phyloP scores from a whole-genome alignment of 2,888 invertebrate genomes.

The Digitonthophagus gazella region DNA sequence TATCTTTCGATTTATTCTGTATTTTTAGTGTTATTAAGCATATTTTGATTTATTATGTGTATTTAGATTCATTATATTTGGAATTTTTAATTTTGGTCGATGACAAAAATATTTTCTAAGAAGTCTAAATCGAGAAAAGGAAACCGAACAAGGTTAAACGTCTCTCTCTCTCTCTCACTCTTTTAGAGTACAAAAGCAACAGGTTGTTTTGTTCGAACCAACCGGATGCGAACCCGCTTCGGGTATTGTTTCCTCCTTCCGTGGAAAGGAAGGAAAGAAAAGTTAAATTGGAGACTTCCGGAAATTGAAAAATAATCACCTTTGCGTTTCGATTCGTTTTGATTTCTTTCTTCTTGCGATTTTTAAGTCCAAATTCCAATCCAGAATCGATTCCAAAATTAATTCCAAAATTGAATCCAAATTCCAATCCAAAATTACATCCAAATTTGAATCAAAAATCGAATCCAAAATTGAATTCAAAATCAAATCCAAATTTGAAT shows the following conservation, averaged over 20 bases:
- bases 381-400: no score
- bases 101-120: background rate
- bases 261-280: background rate
- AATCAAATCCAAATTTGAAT: no score
- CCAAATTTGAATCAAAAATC: background rate
- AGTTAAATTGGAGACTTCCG: constrained; percentile 11
- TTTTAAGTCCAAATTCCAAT: background rate
- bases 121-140: constrained; percentile 1
- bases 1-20: no score
- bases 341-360: background rate
- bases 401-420: no score
- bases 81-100: no score
- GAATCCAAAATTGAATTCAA: no score
- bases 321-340: background rate
- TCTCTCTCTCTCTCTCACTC: background rate
- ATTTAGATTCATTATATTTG: no score
- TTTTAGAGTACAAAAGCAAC: constrained; percentile 16
- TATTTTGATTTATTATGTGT: no score
- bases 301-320: constrained; percentile 5
- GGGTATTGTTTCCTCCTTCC: constrained; percentile 16
- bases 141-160: background rate
- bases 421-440: no score
- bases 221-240: constrained; percentile 9
- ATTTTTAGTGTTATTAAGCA: no score
- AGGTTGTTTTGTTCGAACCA: constrained; percentile 3